These are phyloP conservation scores for Myopa tessellatipennis DNA, from an alignment of 2,888 invertebrate species.

Conservation along the genomic window DNA sequence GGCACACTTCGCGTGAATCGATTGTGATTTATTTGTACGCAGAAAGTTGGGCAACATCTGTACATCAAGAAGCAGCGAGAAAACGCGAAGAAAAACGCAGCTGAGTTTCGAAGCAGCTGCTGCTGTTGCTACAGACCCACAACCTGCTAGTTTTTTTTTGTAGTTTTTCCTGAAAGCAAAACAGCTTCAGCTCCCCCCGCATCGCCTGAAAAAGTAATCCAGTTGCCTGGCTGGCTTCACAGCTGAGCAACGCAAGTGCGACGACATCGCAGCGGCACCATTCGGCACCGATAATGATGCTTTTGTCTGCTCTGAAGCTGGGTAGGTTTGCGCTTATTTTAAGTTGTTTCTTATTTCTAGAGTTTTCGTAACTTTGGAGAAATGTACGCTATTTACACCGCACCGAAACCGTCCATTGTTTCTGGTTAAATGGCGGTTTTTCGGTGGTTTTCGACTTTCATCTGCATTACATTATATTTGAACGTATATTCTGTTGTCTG, in stretches of 20 bases:
- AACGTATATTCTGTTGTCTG: too few relatives aligned
- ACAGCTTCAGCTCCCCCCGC: background rate
- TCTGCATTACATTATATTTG: too few relatives aligned
- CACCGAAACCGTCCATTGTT: too few relatives aligned
- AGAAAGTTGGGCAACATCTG: background rate
- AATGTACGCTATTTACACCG: too few relatives aligned
- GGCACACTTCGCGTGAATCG: background rate
- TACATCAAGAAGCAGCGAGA: background rate
- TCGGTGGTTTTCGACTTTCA: too few relatives aligned
- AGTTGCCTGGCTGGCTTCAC: background rate
- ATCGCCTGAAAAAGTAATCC: background rate
- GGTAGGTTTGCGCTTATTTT: constrained; percentile 57
- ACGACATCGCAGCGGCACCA: background rate
- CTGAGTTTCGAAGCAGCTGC: background rate
- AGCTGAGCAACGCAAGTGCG: background rate
- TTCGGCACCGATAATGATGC: constrained; percentile 62
- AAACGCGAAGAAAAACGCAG: background rate
- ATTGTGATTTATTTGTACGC: constrained; percentile 2
- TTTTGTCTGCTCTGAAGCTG: constrained; percentile 67
- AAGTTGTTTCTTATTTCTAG: background rate
- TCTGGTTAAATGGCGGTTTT: too few relatives aligned
- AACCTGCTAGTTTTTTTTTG: too few relatives aligned
- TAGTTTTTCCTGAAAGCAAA: background rate
- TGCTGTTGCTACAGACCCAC: background rate
- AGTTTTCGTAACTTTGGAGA: too few relatives aligned